phyloP scores from a whole-genome alignment of 2,888 invertebrate species.

The Boloria euphrosyne region DNA sequence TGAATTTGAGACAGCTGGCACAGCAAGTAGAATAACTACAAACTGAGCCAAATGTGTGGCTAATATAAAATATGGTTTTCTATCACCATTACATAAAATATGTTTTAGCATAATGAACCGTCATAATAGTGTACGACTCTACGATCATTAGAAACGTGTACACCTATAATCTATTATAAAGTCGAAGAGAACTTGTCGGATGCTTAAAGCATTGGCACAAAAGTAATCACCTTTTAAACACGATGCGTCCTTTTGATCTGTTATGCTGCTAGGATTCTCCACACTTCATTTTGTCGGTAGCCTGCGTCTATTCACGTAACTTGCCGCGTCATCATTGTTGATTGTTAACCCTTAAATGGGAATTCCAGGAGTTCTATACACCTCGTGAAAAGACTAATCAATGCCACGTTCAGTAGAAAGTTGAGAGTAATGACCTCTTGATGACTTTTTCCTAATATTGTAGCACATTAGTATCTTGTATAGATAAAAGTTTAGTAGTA shows the following conservation, averaged over 20 bases:
- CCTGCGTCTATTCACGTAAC: conserved; percentile 59
- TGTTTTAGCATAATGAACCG: neutral
- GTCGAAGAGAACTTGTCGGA: conserved; percentile 29
- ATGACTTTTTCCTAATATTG: conserved; percentile 44
- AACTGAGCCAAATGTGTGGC: too few relatives aligned
- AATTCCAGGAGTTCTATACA: conserved; percentile 65
- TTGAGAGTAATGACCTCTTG: conserved; percentile 68
- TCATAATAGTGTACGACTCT: conserved; percentile 8
- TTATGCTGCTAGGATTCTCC: conserved; percentile 65
- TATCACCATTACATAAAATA: neutral
- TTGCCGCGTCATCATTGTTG: conserved; percentile 73
- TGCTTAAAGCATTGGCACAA: conserved; percentile 42
- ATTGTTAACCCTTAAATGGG: conserved; percentile 63
- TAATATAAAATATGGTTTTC: too few relatives aligned
- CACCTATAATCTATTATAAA: conserved; percentile 31
- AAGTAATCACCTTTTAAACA: conserved; percentile 73
- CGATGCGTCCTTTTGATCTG: conserved; percentile 61
- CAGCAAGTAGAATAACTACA: too few relatives aligned
- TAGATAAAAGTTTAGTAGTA: neutral
- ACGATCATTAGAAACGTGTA: conserved; percentile 30
- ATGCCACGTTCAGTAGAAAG: conserved; percentile 65
- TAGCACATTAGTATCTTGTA: conserved; percentile 24
- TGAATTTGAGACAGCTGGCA: too few relatives aligned
- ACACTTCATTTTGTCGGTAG: conserved; percentile 72
- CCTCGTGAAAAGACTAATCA: conserved; percentile 69